Conservation (phyloP, 1,140 invertebrate genomes). For the Eriocheir sinensis region DNA sequence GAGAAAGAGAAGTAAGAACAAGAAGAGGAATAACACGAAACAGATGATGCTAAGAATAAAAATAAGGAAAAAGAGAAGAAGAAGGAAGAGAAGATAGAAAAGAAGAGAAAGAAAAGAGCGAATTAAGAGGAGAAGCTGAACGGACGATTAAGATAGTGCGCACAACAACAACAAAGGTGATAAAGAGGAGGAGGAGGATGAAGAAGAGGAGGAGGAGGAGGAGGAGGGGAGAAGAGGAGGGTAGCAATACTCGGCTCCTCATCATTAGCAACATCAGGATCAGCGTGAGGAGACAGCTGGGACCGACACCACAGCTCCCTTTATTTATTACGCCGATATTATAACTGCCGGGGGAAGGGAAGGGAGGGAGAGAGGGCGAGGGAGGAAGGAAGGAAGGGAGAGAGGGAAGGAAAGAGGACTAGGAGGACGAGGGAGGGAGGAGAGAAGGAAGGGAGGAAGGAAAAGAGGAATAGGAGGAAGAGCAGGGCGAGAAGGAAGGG, state of each 20-base stretch:
- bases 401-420: neutral
- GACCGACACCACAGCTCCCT: slow-evolving; percentile 8
- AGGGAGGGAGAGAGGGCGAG: neutral
- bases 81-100: neutral
- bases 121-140: neutral
- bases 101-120: neutral
- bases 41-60: neutral
- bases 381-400: no score
- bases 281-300: neutral
- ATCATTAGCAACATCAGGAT: slow-evolving; percentile 24
- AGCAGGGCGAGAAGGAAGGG: neutral
- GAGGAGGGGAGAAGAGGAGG: neutral
- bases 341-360: neutral
- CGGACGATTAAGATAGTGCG: no score
- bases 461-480: no score
- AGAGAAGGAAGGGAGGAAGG: neutral
- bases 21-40: no score
- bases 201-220: neutral
- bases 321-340: slow-evolving; percentile 17
- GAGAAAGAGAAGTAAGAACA: no score
- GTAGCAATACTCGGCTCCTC: neutral
- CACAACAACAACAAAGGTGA: no score
- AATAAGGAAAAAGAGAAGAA: neutral
- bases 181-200: neutral
- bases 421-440: neutral